Evolutionary conservation across 2,797 vertebrate species (phyloP).

Genomic region (Enteromius viviparus): DNA sequence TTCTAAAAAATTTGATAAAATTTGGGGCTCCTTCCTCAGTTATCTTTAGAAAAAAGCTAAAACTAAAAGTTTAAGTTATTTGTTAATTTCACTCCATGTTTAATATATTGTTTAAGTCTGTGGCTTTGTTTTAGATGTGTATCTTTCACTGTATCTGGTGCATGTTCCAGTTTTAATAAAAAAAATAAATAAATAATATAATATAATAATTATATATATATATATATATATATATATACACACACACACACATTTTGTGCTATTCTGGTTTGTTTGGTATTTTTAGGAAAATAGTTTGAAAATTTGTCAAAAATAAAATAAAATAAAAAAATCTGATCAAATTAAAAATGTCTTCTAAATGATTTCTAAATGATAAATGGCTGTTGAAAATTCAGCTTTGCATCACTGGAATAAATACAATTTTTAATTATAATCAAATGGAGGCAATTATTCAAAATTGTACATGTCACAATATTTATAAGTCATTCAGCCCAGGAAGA

Average conservation of each 20-base stretch:
- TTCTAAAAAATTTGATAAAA: too few relatives aligned
- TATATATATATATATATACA: too few relatives aligned
- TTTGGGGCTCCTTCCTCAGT: too few relatives aligned
- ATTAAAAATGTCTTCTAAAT: background rate
- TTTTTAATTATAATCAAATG: background rate
- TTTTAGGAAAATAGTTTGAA: too few relatives aligned
- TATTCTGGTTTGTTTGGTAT: too few relatives aligned
- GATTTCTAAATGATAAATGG: background rate
- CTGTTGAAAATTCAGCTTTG: background rate
- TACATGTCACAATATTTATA: background rate
- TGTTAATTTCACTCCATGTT: background rate
- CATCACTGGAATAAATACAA: background rate
- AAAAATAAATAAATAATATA: too few relatives aligned
- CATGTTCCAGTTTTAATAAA: background rate
- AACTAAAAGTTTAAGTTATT: too few relatives aligned
- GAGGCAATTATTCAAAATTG: background rate
- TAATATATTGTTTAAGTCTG: background rate
- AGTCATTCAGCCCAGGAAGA: slow-evolving; percentile 12
- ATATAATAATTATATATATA: too few relatives aligned
- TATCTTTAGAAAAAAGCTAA: too few relatives aligned
- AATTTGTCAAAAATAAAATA: too few relatives aligned
- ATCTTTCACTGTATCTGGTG: background rate
- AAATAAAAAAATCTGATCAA: too few relatives aligned
- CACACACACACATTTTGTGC: too few relatives aligned
- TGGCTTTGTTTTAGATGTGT: background rate